Evolutionary conservation across 2,113 vertebrate genomes (phyloP).

Genomic region (Callocephalon fimbriatum): DNA sequence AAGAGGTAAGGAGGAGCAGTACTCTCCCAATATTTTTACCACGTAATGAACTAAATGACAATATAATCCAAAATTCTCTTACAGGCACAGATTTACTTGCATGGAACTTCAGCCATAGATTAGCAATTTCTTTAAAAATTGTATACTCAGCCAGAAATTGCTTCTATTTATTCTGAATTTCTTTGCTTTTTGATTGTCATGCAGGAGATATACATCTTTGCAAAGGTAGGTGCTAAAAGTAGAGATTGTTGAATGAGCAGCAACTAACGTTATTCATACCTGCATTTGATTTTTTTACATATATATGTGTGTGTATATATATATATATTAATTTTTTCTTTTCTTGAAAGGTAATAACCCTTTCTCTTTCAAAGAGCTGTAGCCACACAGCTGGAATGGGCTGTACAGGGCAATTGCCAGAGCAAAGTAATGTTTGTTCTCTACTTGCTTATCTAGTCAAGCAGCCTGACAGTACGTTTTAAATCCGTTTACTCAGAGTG

Average conservation of each 20-base stretch:
- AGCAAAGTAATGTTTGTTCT: neutral
- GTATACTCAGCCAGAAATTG: neutral
- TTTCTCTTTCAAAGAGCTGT: neutral
- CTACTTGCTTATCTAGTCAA: neutral
- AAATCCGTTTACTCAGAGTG: neutral
- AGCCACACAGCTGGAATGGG: neutral
- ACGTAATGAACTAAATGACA: neutral
- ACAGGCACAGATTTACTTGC: neutral
- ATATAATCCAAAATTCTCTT: neutral
- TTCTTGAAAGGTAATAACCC: neutral
- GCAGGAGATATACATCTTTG: neutral
- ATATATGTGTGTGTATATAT: fast-evolving
- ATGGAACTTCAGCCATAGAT: neutral
- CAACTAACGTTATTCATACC: neutral
- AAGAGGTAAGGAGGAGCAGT: neutral
- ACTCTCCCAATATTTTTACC: neutral
- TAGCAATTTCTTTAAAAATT: neutral
- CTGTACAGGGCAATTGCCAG: neutral
- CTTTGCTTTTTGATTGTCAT: neutral
- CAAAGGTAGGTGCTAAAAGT: neutral
- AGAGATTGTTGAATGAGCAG: neutral
- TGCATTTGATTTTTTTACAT: neutral
- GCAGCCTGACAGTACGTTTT: neutral
- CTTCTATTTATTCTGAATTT: neutral
- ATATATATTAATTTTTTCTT: fast-evolving